Percentiles rank a stretch among this genome's conserved stretches.
phyloP scores from a whole-genome alignment of 2,797 vertebrate genomes.

The Rhynchotus rufescens region DNA sequence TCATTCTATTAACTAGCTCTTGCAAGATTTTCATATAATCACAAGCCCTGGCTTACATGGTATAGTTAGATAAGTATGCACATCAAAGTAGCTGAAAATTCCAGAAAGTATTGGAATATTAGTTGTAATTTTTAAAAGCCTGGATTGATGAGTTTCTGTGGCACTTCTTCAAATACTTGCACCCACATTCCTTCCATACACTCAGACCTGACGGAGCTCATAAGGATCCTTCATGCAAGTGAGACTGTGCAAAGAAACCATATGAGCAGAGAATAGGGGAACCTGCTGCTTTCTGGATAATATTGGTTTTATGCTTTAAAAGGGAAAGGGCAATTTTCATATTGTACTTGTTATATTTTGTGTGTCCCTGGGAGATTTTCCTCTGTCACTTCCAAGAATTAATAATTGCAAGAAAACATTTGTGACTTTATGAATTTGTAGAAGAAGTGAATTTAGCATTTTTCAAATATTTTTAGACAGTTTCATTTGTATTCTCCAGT shows the following conservation, averaged over 20 bases:
- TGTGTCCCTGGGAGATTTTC: constrained; percentile 40
- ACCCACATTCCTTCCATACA: constrained; percentile 38
- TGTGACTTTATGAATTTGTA: constrained; percentile 47
- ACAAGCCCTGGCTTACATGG: neutral
- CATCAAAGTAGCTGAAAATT: neutral
- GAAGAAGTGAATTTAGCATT: constrained; percentile 36
- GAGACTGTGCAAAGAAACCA: constrained; percentile 21
- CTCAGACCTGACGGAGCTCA: neutral
- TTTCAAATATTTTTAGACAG: constrained; percentile 10
- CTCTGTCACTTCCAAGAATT: constrained; percentile 49
- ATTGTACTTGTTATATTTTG: neutral
- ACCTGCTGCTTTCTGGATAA: constrained; percentile 43
- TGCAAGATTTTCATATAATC: neutral
- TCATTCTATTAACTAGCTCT: neutral
- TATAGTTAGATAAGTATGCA: neutral
- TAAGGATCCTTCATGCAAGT: neutral
- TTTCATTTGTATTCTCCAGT: constrained; percentile 24
- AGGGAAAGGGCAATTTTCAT: constrained; percentile 44
- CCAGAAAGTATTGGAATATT: constrained; percentile 17
- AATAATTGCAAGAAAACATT: constrained; percentile 40
- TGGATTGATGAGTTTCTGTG: constrained; percentile 15
- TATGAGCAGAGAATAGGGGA: neutral
- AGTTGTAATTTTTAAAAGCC: constrained; percentile 11
- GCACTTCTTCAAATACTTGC: constrained; percentile 2
- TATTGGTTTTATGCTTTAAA: constrained; percentile 12